Evolutionary conservation across 2,888 invertebrate species (phyloP).

Genomic region (Cryptocephalus moraei): DNA sequence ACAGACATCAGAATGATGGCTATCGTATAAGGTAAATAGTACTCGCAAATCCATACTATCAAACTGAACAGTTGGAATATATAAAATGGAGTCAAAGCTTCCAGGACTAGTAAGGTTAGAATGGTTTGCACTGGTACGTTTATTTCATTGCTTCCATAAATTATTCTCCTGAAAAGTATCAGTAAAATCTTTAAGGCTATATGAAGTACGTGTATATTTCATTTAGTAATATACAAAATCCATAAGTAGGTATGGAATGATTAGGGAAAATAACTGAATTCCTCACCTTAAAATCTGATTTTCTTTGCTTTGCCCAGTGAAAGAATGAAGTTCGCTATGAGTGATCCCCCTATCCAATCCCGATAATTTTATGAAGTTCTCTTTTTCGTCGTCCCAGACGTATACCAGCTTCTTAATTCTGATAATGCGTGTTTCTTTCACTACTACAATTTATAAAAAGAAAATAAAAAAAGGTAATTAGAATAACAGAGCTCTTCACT

Average conservation of each 20-base stretch:
- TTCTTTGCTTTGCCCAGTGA: constrained; percentile 46
- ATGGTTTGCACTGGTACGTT: constrained; percentile 68
- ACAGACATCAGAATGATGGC: constrained; percentile 79
- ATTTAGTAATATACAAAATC: too few relatives aligned
- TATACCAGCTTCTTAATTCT: constrained; percentile 73
- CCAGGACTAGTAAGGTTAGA: constrained; percentile 61
- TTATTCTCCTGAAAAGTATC: constrained; percentile 48
- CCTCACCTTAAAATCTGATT: constrained; percentile 53
- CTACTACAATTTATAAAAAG: constrained; percentile 31
- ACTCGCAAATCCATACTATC: constrained; percentile 77
- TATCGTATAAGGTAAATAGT: constrained; percentile 79
- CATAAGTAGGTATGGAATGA: too few relatives aligned
- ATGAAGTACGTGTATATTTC: too few relatives aligned
- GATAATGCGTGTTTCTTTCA: constrained; percentile 45
- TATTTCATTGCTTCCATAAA: constrained; percentile 78
- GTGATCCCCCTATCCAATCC: constrained; percentile 64
- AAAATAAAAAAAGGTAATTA: not conserved
- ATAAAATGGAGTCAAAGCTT: constrained; percentile 91
- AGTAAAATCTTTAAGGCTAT: too few relatives aligned
- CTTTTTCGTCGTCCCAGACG: constrained; percentile 66
- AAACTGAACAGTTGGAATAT: constrained; percentile 91
- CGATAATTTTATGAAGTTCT: constrained; percentile 57
- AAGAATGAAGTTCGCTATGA: constrained; percentile 52
- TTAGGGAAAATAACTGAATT: not conserved
- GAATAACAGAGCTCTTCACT: constrained; percentile 3